A percentile compares a stretch with the other conserved stretches of the same genome.
Conservation (phyloP, 2,113 vertebrate species). For the Psettodes erumei region DNA sequence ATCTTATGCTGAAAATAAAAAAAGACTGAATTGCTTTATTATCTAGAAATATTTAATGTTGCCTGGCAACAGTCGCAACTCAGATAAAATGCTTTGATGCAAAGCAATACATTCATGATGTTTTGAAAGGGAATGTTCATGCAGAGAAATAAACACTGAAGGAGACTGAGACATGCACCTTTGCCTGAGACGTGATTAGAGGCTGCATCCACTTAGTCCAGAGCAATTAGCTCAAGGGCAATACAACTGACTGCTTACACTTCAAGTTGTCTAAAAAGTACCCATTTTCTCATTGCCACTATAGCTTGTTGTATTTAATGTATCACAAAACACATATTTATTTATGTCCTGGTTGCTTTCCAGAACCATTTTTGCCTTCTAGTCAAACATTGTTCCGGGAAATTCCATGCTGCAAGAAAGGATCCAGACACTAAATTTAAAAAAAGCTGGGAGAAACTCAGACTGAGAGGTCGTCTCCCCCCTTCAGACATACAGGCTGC, state of each 20-base stretch:
- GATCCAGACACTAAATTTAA: background rate
- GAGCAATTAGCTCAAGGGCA: constrained; percentile 22
- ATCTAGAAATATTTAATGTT: constrained; percentile 37
- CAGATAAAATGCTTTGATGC: constrained; percentile 25
- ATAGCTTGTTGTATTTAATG: too few species aligned
- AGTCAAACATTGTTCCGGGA: background rate
- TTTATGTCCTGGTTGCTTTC: constrained; percentile 12
- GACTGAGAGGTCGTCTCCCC: background rate
- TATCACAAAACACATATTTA: constrained; percentile 29
- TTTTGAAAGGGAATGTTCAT: background rate
- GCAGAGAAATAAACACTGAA: constrained; percentile 25
- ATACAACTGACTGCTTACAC: constrained; percentile 13
- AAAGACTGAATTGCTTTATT: constrained; percentile 26
- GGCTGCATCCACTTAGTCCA: constrained; percentile 12
- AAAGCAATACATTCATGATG: constrained; percentile 12
- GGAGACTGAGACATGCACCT: background rate
- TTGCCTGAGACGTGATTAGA: constrained; percentile 26
- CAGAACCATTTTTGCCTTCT: background rate
- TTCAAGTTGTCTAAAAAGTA: background rate
- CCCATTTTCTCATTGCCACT: constrained; percentile 17
- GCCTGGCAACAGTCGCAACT: constrained; percentile 48
- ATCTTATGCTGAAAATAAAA: background rate
- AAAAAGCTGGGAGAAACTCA: constrained; percentile 10
- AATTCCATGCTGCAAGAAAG: constrained; percentile 12
- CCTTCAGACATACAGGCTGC: constrained; percentile 12